phyloP scores from a whole-genome alignment of 2,113 vertebrate species.

The Eubucco bourcierii region DNA sequence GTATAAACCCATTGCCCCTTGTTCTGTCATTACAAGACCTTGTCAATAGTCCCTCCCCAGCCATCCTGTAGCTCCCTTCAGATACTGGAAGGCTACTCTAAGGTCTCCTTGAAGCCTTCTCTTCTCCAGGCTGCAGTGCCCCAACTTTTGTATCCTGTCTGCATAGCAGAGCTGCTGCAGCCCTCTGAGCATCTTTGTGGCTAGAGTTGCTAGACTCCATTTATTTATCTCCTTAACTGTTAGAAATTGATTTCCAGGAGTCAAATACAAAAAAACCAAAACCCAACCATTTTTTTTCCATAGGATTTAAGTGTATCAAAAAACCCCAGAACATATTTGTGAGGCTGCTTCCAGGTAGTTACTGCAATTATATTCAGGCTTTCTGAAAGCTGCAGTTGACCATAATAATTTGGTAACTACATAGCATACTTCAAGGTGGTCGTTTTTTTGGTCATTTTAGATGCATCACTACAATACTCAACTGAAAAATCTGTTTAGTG shows the following conservation, averaged over 20 bases:
- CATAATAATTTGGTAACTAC: neutral
- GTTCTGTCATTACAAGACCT: too few relatives aligned
- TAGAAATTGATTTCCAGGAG: neutral
- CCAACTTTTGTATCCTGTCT: too few relatives aligned
- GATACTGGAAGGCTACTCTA: too few relatives aligned
- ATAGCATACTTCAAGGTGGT: neutral
- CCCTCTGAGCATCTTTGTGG: too few relatives aligned
- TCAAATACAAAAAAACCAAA: too few relatives aligned
- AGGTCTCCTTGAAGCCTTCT: too few relatives aligned
- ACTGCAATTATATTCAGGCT: neutral
- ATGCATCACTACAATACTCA: constrained; percentile 63
- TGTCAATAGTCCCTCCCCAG: too few relatives aligned
- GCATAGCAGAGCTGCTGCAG: too few relatives aligned
- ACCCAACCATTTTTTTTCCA: neutral
- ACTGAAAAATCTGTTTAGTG: constrained; percentile 81
- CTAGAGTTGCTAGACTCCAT: neutral
- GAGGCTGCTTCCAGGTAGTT: neutral
- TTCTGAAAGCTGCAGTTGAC: neutral
- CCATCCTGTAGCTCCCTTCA: too few relatives aligned
- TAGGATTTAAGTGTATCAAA: neutral
- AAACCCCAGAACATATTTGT: neutral
- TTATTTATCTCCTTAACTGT: neutral
- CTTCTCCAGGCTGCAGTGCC: too few relatives aligned
- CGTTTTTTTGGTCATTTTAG: constrained; percentile 40
- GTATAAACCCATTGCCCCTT: too few relatives aligned